These are phyloP conservation scores for Misgurnus mizolepis DNA, from an alignment of 2,113 vertebrate species.

Conservation along the genomic window DNA sequence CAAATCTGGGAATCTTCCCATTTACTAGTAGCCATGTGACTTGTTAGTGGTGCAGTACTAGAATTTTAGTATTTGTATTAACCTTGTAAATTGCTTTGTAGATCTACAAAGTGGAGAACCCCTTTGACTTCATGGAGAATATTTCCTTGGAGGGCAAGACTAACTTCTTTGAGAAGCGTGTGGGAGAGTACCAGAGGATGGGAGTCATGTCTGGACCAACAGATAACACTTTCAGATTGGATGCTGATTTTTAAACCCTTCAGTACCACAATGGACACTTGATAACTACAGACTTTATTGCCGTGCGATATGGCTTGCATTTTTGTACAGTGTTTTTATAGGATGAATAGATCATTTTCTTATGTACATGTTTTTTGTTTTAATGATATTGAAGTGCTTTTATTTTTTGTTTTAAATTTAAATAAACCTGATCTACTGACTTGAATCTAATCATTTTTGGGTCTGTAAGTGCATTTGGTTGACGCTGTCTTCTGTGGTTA, in stretches of 20 bases:
- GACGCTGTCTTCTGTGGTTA: no score
- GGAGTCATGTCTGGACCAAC: conserved; percentile 88
- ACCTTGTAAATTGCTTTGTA: conserved; percentile 66
- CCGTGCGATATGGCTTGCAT: neutral
- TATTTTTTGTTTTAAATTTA: conserved; percentile 24
- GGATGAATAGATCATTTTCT: neutral
- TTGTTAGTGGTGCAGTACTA: neutral
- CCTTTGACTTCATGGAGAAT: conserved; percentile 99
- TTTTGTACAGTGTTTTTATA: neutral
- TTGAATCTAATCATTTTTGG: no score
- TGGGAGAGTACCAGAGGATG: conserved; percentile 98
- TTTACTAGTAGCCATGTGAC: neutral
- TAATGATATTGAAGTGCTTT: neutral
- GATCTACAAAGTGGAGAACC: conserved; percentile 89
- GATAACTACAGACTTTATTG: conserved; percentile 2
- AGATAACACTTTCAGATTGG: conserved; percentile 91
- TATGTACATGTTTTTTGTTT: neutral
- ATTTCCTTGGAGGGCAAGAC: conserved; percentile 98
- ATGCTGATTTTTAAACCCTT: conserved; percentile 87
- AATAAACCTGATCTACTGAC: no score
- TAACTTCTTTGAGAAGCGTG: conserved; percentile 99
- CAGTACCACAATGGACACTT: conserved; percentile 18
- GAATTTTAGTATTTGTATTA: neutral
- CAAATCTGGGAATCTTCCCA: no score
- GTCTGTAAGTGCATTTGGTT: no score